These are phyloP conservation scores for Lasioglossum marginatum DNA, from an alignment of 2,888 invertebrate genomes.

Conservation along the genomic window DNA sequence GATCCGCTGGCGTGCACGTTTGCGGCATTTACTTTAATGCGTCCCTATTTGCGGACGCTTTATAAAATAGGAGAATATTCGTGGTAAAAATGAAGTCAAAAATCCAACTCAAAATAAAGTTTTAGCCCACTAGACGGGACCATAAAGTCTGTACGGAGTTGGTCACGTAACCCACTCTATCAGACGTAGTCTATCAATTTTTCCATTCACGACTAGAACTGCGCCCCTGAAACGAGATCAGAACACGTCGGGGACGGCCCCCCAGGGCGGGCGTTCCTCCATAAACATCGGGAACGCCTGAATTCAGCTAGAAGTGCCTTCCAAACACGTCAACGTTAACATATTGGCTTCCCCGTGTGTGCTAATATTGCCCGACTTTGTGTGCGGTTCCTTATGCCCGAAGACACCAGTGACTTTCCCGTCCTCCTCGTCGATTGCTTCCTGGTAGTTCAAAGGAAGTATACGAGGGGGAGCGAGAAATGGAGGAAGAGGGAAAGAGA, in stretches of 20 bases:
- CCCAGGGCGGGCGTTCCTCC: background rate
- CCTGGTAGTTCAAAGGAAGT: slow-evolving; percentile 10
- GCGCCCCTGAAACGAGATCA: background rate
- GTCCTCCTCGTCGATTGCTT: slow-evolving; percentile 25
- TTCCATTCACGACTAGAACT: background rate
- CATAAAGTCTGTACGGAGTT: no score
- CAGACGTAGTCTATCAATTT: background rate
- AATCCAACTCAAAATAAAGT: no score
- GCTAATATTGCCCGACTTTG: slow-evolving; percentile 9
- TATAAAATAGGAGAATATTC: no score
- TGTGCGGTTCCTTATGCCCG: slow-evolving; percentile 9
- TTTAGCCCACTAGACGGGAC: no score
- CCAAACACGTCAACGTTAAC: slow-evolving; percentile 9
- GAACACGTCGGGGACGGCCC: background rate
- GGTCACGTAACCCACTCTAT: background rate
- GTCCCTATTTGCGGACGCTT: no score
- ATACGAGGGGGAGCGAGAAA: background rate
- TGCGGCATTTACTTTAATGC: no score
- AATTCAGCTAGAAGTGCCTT: slow-evolving; percentile 15
- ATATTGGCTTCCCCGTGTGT: slow-evolving; percentile 9
- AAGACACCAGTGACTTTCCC: slow-evolving; percentile 14
- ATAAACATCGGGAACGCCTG: background rate
- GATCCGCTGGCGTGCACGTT: no score
- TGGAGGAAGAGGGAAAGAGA: background rate
- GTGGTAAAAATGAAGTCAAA: no score